phyloP scores from a whole-genome alignment of 2,797 vertebrate genomes.

The Acrossocheilus fasciatus region DNA sequence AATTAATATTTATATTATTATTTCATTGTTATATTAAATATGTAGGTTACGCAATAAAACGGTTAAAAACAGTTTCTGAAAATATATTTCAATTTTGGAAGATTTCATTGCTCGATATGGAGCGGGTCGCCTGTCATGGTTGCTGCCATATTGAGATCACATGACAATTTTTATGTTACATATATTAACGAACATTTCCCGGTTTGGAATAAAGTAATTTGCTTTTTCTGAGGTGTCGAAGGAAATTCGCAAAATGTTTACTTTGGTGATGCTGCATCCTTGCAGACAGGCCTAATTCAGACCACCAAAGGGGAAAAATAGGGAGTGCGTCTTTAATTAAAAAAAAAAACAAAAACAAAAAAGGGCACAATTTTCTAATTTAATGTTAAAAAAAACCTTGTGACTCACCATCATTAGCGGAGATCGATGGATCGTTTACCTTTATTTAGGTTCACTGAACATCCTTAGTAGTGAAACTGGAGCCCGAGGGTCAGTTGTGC shows the following conservation, averaged over 20 bases:
- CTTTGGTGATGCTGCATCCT: background rate
- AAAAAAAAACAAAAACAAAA: background rate
- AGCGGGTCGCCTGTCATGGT: background rate
- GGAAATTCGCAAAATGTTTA: background rate
- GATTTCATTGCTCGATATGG: background rate
- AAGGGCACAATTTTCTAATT: background rate
- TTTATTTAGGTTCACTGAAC: constrained; percentile 58
- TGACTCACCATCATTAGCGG: constrained; percentile 27
- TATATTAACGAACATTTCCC: background rate
- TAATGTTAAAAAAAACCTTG: background rate
- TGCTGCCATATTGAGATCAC: background rate
- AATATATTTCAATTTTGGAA: background rate
- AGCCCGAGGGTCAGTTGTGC: constrained; percentile 68
- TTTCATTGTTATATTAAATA: background rate
- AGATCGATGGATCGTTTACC: constrained; percentile 50
- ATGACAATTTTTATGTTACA: background rate
- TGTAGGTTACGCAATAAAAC: background rate
- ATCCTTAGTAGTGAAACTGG: constrained; percentile 58
- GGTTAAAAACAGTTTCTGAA: background rate
- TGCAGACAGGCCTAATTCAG: background rate
- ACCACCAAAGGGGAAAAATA: background rate
- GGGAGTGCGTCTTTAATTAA: background rate
- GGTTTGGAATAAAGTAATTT: background rate
- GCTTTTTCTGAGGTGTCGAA: background rate
- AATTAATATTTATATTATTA: too few species aligned